phyloP scores from a whole-genome alignment of 2,888 invertebrate species.

The Drosophila cognata region DNA sequence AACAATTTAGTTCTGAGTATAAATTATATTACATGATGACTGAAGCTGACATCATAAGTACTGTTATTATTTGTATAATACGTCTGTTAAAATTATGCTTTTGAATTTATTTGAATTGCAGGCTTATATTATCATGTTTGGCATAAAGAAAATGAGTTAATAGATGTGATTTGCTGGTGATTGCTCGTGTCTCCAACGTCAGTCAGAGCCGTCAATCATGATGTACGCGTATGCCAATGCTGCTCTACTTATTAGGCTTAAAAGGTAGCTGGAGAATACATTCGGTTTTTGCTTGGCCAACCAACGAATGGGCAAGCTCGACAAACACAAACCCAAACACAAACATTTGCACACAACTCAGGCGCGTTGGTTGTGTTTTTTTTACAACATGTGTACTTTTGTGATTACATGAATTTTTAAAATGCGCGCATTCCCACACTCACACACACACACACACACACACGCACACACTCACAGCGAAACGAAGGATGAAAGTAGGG shows the following conservation, averaged over 20 bases:
- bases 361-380: slow-evolving; percentile 42
- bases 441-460: slow-evolving; percentile 3
- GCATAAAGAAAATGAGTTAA: not conserved
- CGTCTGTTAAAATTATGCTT: not conserved
- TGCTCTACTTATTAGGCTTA: slow-evolving; percentile 53
- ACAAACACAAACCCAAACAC: slow-evolving; percentile 48
- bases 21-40: not conserved
- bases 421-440: slow-evolving; percentile 65
- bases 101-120: not conserved
- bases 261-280: slow-evolving; percentile 40
- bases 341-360: slow-evolving; percentile 71
- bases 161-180: slow-evolving; percentile 17
- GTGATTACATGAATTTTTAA: slow-evolving; percentile 82
- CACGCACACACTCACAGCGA: slow-evolving; percentile 10
- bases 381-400: slow-evolving; percentile 81
- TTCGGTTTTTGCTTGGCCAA: slow-evolving; percentile 12
- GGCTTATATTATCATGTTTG: not conserved
- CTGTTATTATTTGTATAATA: too few relatives aligned
- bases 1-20: not conserved
- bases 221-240: slow-evolving; percentile 43
- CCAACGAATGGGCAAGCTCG: slow-evolving; percentile 31
- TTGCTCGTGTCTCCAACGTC: slow-evolving; percentile 4
- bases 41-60: too few relatives aligned
- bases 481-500: not conserved
- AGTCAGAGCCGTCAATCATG: slow-evolving; percentile 49